Conservation (phyloP, 2,888 invertebrate species). For the Tetrapedia diversipes region DNA sequence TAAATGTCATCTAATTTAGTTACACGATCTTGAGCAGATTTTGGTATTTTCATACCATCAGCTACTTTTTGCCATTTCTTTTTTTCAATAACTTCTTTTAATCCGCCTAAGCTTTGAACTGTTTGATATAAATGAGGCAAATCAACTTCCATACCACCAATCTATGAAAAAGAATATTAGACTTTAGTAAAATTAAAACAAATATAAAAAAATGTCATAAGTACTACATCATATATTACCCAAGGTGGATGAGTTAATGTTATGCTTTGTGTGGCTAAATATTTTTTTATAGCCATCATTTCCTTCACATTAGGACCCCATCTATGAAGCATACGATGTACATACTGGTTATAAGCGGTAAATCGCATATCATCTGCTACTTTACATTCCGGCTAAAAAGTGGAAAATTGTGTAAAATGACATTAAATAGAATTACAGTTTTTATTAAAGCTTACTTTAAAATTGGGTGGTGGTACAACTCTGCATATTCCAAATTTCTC, state of each 20-base stretch:
- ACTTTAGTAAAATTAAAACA: not conserved
- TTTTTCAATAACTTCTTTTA: slow-evolving; percentile 93
- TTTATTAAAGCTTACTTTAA: slow-evolving; percentile 84
- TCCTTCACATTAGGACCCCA: slow-evolving; percentile 96
- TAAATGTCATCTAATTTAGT: slow-evolving; percentile 94
- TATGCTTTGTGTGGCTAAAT: slow-evolving; percentile 90
- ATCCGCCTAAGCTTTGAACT: slow-evolving; percentile 93
- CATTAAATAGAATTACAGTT: too few relatives aligned
- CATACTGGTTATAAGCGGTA: slow-evolving; percentile 94
- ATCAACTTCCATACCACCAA: slow-evolving; percentile 96
- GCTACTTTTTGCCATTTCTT: slow-evolving; percentile 95
- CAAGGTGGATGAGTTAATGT: slow-evolving; percentile 90
- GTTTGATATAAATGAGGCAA: slow-evolving; percentile 92
- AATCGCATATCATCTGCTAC: slow-evolving; percentile 94
- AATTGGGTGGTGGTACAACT: slow-evolving; percentile 92
- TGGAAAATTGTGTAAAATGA: slow-evolving; percentile 4
- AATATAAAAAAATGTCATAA: slow-evolving; percentile 20
- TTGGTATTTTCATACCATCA: slow-evolving; percentile 93
- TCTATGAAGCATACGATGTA: slow-evolving; percentile 92
- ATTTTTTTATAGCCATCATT: slow-evolving; percentile 92
- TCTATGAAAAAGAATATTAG: slow-evolving; percentile 82
- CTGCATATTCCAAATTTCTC: slow-evolving; percentile 93
- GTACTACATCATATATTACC: slow-evolving; percentile 85
- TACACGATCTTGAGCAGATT: slow-evolving; percentile 90
- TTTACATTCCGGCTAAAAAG: slow-evolving; percentile 89